These are phyloP conservation scores for Artibeus lituratus DNA, from an alignment of 2,797 vertebrate species.

Conservation along the genomic window DNA sequence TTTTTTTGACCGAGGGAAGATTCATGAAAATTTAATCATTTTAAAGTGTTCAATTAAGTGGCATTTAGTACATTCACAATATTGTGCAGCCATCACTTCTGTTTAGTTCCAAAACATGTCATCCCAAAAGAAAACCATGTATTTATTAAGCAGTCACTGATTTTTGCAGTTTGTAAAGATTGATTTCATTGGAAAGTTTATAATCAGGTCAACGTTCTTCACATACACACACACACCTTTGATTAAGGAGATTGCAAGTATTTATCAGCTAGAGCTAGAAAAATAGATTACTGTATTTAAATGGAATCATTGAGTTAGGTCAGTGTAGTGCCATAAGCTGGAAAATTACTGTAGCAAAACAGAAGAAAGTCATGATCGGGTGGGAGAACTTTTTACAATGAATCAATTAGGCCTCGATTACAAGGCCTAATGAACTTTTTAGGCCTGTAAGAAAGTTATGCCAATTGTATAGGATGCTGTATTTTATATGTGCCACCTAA, in stretches of 20 bases:
- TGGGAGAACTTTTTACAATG: background rate
- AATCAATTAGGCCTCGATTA: too few relatives aligned
- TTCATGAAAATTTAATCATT: background rate
- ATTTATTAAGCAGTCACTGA: background rate
- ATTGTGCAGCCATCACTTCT: background rate
- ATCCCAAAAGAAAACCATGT: background rate
- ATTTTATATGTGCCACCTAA: background rate
- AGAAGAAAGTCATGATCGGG: background rate
- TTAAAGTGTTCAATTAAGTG: background rate
- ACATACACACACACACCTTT: background rate
- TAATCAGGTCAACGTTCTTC: background rate
- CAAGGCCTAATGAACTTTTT: too few relatives aligned
- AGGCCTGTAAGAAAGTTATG: background rate
- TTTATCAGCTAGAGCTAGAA: too few relatives aligned
- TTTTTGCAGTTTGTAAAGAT: background rate
- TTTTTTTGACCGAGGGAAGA: background rate
- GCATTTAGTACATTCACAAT: background rate
- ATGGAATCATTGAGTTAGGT: background rate
- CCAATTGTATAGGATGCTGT: background rate
- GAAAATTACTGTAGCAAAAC: background rate
- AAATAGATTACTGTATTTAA: background rate
- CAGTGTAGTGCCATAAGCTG: background rate
- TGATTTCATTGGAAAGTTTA: background rate
- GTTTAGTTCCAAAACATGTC: background rate
- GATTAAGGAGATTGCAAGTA: too few relatives aligned